Percentiles rank a stretch among this genome's conserved stretches.
Evolutionary conservation across 1,140 invertebrate genomes (phyloP).

Genomic region (Neuroterus valhalla): DNA sequence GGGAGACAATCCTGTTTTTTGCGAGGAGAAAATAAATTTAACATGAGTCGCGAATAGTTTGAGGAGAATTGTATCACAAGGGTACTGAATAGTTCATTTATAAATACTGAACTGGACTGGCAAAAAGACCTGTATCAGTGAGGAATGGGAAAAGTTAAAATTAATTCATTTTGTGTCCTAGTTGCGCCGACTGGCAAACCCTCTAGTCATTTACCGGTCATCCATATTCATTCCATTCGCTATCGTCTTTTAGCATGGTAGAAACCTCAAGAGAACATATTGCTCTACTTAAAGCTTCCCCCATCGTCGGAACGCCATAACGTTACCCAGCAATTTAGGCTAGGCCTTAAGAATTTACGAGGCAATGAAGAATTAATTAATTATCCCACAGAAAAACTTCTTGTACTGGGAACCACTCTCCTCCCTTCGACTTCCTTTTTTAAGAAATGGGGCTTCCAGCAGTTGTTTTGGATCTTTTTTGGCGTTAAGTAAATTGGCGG

Average conservation of each 20-base stretch:
- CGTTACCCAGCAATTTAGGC: slow-evolving; percentile 23
- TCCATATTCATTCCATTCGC: slow-evolving; percentile 46
- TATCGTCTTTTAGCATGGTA: slow-evolving; percentile 35
- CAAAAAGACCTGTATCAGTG: background rate
- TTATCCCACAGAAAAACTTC: background rate
- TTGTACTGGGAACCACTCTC: background rate
- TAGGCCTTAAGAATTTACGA: slow-evolving; percentile 19
- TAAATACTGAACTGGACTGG: slow-evolving; percentile 1
- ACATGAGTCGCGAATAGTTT: slow-evolving; percentile 14
- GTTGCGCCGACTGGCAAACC: slow-evolving; percentile 7
- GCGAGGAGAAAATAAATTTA: slow-evolving; percentile 2
- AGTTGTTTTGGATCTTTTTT: background rate
- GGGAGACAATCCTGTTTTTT: background rate
- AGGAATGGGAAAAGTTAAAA: slow-evolving; percentile 43
- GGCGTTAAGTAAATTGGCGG: background rate
- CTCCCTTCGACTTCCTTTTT: background rate
- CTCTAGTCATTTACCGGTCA: slow-evolving; percentile 36
- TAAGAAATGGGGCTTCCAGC: background rate
- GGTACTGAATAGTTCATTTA: slow-evolving; percentile 8
- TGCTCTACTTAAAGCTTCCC: slow-evolving; percentile 22
- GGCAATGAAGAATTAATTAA: slow-evolving; percentile 28
- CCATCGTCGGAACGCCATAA: background rate
- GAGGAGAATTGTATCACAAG: background rate
- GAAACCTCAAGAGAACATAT: slow-evolving; percentile 32
- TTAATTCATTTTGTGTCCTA: slow-evolving; percentile 42